Evolutionary conservation across 2,797 vertebrate genomes (phyloP), one percentile per base, ranked within the genome.

Genomic region (Sciurus carolinensis): DNA sequence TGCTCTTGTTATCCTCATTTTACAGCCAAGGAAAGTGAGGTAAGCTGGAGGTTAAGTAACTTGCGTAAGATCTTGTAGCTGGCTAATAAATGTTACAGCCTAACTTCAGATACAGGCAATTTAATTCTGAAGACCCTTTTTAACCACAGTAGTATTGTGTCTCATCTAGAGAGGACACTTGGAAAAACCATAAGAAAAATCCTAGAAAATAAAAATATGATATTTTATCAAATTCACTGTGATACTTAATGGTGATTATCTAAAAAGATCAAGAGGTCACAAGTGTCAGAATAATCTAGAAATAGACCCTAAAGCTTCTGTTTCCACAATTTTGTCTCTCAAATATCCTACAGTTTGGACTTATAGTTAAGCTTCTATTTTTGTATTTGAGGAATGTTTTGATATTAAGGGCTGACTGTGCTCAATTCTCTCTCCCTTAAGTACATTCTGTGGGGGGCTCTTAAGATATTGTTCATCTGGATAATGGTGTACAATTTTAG

Each of bases 391-490:
- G 44, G 80, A 30, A 30, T 71, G 18, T 89, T 96, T 95, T 62
- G 36, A 62, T 90, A 83, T 88, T 79, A 92, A 95, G 57, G 64
- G n/a, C 54, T 64, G 44, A 67, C 36, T 95, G 14, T 80, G 5
- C 44, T 94, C 39, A 77, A 64, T 5, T 93, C 57, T 81, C 36
- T 69, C 33, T 15, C 69, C 17, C 17, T 54, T 18, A 89, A 72
- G 22, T 66, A 36, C 59, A 77, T 77, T 86, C 82, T 77, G 26
- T 15, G 42, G 52, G 26, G 7, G 26, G 42, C n/a, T 69, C 59
- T 95, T 95, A 52, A 93, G 67, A 83, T 71, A 81, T 52, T 42
- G 69, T 83, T 96, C 64, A 54, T 83, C 80, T 66, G 85, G 50
- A 95, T 93, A 81, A 91, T 36, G 50, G n/a, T 64, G 64, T 36